Evolutionary conservation across 2,888 invertebrate genomes (phyloP).

Genomic region (Drosophila helvetica): DNA sequence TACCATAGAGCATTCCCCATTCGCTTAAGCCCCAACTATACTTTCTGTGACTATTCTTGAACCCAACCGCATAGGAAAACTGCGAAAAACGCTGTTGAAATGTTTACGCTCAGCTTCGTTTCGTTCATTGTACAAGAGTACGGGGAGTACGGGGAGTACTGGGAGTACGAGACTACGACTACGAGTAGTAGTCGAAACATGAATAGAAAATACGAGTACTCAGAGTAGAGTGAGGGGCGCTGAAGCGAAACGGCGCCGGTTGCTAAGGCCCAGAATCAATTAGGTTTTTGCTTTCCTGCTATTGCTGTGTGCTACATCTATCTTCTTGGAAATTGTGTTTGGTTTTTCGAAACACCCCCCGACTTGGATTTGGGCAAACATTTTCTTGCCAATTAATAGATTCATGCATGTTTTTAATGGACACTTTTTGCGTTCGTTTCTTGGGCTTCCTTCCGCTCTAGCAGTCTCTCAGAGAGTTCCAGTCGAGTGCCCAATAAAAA

Average conservation of each 20-base stretch:
- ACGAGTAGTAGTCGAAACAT: conserved; percentile 17
- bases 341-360: conserved; percentile 7
- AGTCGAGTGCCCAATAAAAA: conserved; percentile 61
- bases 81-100: conserved; percentile 61
- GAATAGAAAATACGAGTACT: conserved; percentile 50
- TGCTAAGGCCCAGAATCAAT: conserved; percentile 71
- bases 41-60: conserved; percentile 3
- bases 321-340: conserved; percentile 22
- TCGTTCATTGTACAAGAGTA: conserved; percentile 50
- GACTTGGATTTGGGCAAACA: conserved; percentile 48
- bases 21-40: conserved; percentile 19
- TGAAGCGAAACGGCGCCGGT: conserved; percentile 63
- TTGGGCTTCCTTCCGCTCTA: conserved; percentile 51
- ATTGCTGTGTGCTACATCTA: conserved; percentile 43
- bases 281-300: conserved; percentile 37
- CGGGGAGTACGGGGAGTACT: too few species aligned
- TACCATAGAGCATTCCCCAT: not conserved
- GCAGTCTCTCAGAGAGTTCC: conserved; percentile 57
- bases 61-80: conserved; percentile 7
- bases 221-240: conserved; percentile 37
- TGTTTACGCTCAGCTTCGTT: conserved; percentile 74
- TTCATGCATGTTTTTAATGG: conserved; percentile 63
- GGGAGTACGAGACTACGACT: not conserved
- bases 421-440: conserved; percentile 70
- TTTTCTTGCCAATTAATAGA: conserved; percentile 60